These are phyloP conservation scores for Teleogryllus oceanicus DNA, from an alignment of 2,888 invertebrate genomes.

Conservation along the genomic window DNA sequence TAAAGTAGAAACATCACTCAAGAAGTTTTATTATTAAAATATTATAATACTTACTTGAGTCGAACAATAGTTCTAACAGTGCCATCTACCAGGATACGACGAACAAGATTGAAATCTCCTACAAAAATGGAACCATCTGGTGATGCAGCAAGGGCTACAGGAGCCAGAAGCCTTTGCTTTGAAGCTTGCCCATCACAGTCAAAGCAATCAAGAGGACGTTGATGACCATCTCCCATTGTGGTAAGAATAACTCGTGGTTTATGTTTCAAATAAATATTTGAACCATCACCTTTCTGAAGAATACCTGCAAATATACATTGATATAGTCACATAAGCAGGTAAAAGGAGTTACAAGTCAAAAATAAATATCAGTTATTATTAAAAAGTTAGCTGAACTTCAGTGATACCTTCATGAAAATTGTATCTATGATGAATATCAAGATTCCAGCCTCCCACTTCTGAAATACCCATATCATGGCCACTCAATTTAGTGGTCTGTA, in stretches of 20 bases:
- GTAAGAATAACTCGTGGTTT: conserved; percentile 88
- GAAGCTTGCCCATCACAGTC: conserved; percentile 77
- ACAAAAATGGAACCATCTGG: conserved; percentile 92
- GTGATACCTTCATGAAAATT: conserved; percentile 89
- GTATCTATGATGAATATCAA: conserved; percentile 96
- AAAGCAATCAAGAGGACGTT: conserved; percentile 78
- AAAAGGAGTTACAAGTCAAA: too few species aligned
- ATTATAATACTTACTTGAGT: conserved; percentile 63
- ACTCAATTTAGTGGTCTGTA: conserved; percentile 88
- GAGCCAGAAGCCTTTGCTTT: conserved; percentile 80
- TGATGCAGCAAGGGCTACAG: conserved; percentile 86
- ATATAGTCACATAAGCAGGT: not conserved
- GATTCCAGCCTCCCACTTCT: conserved; percentile 95
- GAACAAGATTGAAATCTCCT: conserved; percentile 91
- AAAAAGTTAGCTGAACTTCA: too few species aligned
- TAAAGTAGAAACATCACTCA: not conserved
- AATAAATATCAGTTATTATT: too few species aligned
- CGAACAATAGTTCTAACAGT: conserved; percentile 74
- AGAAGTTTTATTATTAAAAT: not conserved
- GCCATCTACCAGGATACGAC: conserved; percentile 82
- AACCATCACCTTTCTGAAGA: conserved; percentile 95
- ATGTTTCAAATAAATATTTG: conserved; percentile 89
- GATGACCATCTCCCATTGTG: conserved; percentile 87
- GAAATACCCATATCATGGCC: conserved; percentile 97
- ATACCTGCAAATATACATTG: conserved; percentile 61